Conservation (phyloP, 2,888 invertebrate genomes). For the Cyaniris semiargus region DNA sequence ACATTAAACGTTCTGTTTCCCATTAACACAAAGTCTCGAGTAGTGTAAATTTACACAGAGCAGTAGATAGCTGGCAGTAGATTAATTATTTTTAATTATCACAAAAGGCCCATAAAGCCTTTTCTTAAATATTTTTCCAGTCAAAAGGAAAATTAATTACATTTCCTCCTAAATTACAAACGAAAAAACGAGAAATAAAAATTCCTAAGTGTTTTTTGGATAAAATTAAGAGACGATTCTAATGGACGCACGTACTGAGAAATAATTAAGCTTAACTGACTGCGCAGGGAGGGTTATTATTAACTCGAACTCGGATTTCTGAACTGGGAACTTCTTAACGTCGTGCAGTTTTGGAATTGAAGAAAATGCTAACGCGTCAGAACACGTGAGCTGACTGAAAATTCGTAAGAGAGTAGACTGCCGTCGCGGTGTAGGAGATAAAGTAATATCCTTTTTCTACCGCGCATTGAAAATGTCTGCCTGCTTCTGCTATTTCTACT, state of each 20-base stretch:
- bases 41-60: conserved; percentile 2
- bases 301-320: neutral
- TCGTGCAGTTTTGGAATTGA: neutral
- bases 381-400: no score
- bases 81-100: conserved; percentile 28
- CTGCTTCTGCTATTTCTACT: no score
- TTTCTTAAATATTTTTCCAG: conserved; percentile 25
- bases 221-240: conserved; percentile 16
- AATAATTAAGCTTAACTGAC: conserved; percentile 9
- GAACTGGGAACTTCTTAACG: neutral
- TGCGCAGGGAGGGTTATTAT: neutral
- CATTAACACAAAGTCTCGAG: neutral
- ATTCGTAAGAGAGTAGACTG: no score
- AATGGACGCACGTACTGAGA: conserved; percentile 20
- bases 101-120: conserved; percentile 28
- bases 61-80: neutral
- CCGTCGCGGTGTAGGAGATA: no score
- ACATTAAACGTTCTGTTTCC: neutral
- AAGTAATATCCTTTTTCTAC: no score
- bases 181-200: conserved; percentile 22
- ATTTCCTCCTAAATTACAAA: conserved; percentile 32
- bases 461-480: no score
- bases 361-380: neutral
- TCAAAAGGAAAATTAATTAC: conserved; percentile 33
- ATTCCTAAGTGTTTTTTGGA: conserved; percentile 18